A percentile compares a stretch with the other conserved stretches of the same genome.
Evolutionary conservation across 1,140 invertebrate species (phyloP).

Genomic region (Phthorimaea operculella): DNA sequence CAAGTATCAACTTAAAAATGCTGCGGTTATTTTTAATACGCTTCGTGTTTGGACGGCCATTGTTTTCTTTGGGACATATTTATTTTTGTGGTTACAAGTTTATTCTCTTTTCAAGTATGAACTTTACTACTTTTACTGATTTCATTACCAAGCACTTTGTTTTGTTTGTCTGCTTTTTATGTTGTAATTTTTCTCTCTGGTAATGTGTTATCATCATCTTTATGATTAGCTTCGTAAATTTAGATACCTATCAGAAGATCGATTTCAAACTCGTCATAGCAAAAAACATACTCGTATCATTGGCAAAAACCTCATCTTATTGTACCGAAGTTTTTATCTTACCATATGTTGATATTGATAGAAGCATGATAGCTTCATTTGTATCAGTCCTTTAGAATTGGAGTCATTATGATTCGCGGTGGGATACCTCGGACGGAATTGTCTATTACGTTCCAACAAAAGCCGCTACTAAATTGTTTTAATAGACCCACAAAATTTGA

Average conservation of each 20-base stretch:
- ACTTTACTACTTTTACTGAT: conserved; percentile 28
- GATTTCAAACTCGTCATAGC: no score
- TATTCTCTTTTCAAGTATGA: conserved; percentile 39
- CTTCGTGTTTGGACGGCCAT: conserved; percentile 29
- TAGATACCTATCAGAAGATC: no score
- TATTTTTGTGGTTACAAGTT: conserved; percentile 36
- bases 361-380: conserved; percentile 61
- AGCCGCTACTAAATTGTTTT: conserved; percentile 58
- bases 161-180: not conserved
- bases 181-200: not conserved
- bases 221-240: no score
- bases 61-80: conserved; percentile 55
- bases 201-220: not conserved
- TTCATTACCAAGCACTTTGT: conserved; percentile 16
- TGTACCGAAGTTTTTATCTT: not conserved
- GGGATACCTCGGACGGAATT: conserved; percentile 42
- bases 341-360: conserved; percentile 50
- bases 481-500: conserved; percentile 45
- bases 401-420: conserved; percentile 57
- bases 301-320: conserved; percentile 8
- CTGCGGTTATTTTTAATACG: conserved; percentile 46
- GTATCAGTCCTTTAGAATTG: conserved; percentile 37
- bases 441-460: conserved; percentile 47
- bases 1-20: conserved; percentile 43
- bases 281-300: not conserved